phyloP scores from a whole-genome alignment of 2,797 vertebrate genomes.

The Chelonia mydas region DNA sequence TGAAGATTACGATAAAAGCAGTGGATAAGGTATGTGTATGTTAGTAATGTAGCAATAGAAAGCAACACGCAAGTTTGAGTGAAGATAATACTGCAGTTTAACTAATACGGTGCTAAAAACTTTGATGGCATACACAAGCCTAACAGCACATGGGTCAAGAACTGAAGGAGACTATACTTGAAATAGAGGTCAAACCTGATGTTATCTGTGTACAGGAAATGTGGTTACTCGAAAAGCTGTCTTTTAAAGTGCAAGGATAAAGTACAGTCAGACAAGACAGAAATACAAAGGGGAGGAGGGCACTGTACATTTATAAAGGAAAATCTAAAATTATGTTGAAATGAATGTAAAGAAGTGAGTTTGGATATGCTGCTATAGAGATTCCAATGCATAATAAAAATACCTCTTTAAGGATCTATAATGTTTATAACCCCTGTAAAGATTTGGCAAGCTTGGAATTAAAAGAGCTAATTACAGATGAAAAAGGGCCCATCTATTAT shows the following conservation, averaged over 20 bases:
- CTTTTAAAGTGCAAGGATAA: not conserved
- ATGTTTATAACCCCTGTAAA: not conserved
- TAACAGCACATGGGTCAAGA: not conserved
- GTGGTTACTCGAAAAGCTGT: not conserved
- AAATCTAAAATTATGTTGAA: not conserved
- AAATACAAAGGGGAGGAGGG: not conserved
- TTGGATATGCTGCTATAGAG: not conserved
- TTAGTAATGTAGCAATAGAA: not conserved
- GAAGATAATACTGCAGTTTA: not conserved
- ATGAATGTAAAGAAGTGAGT: not conserved
- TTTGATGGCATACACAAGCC: not conserved
- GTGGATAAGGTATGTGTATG: not conserved
- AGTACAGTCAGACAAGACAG: not conserved
- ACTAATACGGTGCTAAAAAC: not conserved
- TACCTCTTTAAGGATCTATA: not conserved
- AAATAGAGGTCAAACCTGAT: not conserved
- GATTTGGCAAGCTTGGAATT: not conserved
- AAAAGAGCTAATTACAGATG: not conserved
- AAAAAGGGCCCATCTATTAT: not conserved
- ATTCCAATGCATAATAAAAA: not conserved
- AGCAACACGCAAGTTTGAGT: not conserved
- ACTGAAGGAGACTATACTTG: not conserved
- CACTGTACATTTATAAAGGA: not conserved
- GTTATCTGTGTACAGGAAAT: not conserved
- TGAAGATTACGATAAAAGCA: not conserved